Percentiles rank a stretch among this genome's conserved stretches.
phyloP scores from a whole-genome alignment of 2,797 vertebrate genomes.

The Channa striata region DNA sequence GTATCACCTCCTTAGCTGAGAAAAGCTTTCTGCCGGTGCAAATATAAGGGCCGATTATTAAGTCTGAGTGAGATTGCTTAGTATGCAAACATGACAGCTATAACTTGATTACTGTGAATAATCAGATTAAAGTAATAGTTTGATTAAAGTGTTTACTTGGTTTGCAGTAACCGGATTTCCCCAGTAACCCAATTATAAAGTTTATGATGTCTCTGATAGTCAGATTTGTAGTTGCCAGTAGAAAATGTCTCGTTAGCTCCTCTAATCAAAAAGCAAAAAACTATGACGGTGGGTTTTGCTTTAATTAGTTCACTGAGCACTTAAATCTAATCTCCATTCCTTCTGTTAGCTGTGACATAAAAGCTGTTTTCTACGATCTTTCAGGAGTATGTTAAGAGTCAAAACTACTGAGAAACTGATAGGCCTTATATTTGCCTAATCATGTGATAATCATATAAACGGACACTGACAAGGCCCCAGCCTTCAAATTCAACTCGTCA shows the following conservation, averaged over 20 bases:
- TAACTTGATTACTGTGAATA: conserved; percentile 42
- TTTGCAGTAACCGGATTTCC: conserved; percentile 44
- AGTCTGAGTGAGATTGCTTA: conserved; percentile 16
- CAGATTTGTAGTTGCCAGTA: background rate
- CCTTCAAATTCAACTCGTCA: conserved; percentile 25
- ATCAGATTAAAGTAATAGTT: conserved; percentile 60
- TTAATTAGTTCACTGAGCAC: conserved; percentile 7
- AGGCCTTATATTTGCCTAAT: conserved; percentile 14
- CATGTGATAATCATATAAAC: conserved; percentile 24
- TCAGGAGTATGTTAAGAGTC: conserved; percentile 18
- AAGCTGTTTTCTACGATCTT: conserved; percentile 29
- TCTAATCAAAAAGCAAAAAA: background rate
- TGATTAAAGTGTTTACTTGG: conserved; percentile 56
- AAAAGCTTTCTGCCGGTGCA: conserved; percentile 47
- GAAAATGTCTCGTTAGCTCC: conserved; percentile 15
- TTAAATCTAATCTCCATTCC: conserved; percentile 3
- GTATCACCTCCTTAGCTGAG: conserved; percentile 25
- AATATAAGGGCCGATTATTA: conserved; percentile 29
- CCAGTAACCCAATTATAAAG: conserved; percentile 32
- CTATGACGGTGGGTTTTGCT: background rate
- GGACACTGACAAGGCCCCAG: conserved; percentile 17
- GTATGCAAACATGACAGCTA: conserved; percentile 23
- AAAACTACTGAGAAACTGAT: conserved; percentile 15
- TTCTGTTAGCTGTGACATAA: conserved; percentile 14
- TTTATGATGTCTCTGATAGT: conserved; percentile 39